Evolutionary conservation across 1,140 invertebrate species (phyloP).

Genomic region (Linepithema humile): DNA sequence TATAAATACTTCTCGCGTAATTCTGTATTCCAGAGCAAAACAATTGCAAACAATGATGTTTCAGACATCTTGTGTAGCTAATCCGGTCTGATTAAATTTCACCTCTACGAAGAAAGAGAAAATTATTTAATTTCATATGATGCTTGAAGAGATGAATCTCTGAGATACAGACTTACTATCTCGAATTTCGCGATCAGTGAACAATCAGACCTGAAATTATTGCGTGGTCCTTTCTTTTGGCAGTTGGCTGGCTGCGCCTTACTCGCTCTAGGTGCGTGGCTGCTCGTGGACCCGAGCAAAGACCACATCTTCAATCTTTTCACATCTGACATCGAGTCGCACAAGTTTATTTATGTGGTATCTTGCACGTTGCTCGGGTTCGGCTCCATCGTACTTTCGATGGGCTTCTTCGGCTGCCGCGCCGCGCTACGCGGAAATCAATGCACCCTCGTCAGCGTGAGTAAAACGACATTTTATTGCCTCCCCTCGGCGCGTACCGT

Average conservation of each 20-base stretch:
- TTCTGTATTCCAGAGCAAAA: background rate
- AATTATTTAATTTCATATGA: background rate
- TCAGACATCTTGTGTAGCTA: background rate
- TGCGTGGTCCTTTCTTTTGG: conserved; percentile 15
- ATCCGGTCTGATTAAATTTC: background rate
- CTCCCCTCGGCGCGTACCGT: background rate
- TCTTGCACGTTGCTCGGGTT: conserved; percentile 83
- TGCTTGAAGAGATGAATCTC: background rate
- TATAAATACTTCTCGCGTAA: conserved; percentile 21
- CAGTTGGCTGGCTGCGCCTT: conserved; percentile 84
- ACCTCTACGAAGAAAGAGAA: background rate
- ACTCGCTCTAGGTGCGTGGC: conserved; percentile 83
- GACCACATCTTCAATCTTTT: conserved; percentile 83
- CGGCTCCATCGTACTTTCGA: conserved; percentile 83
- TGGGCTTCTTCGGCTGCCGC: conserved; percentile 85
- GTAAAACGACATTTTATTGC: conserved; percentile 63
- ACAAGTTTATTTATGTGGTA: conserved; percentile 82
- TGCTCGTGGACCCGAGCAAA: conserved; percentile 84
- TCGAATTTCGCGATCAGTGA: background rate
- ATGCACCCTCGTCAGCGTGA: conserved; percentile 84
- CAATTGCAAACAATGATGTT: background rate
- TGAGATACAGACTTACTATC: background rate
- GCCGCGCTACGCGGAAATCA: conserved; percentile 83
- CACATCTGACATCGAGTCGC: conserved; percentile 75
- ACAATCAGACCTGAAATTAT: conserved; percentile 3